A percentile compares a stretch with the other conserved stretches of the same genome.
Conservation (phyloP, 1,140 invertebrate genomes). For the Doryteuthis pealeii region DNA sequence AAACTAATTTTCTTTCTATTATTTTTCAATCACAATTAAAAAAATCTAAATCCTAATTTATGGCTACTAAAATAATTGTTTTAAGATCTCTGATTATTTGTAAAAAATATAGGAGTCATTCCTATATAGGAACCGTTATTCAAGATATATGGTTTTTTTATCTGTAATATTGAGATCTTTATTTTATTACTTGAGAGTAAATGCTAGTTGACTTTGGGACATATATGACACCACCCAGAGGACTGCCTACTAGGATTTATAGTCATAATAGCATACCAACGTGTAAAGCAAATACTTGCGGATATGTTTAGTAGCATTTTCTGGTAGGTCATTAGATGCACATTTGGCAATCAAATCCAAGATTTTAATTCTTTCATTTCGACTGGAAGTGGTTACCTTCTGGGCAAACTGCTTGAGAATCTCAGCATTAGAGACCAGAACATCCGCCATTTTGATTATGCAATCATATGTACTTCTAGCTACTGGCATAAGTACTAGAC, state of each 20-base stretch:
- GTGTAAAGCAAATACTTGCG: slow-evolving; percentile 75
- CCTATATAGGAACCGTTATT: too few species aligned
- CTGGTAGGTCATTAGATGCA: slow-evolving; percentile 73
- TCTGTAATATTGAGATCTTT: too few species aligned
- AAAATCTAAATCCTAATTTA: too few species aligned
- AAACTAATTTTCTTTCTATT: too few species aligned
- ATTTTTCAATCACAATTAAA: too few species aligned
- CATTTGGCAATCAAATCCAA: slow-evolving; percentile 73
- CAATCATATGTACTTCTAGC: too few species aligned
- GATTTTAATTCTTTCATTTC: slow-evolving; percentile 72
- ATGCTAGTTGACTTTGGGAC: slow-evolving; percentile 68
- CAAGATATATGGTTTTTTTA: too few species aligned
- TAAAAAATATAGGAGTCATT: too few species aligned
- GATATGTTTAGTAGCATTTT: slow-evolving; percentile 75
- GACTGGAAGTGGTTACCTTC: slow-evolving; percentile 75
- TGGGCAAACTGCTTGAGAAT: slow-evolving; percentile 78
- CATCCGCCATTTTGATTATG: background rate
- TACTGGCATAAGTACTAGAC: too few species aligned
- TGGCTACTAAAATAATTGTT: too few species aligned
- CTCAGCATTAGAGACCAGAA: slow-evolving; percentile 63
- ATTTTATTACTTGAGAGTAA: slow-evolving; percentile 73
- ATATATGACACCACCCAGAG: slow-evolving; percentile 71
- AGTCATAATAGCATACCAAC: slow-evolving; percentile 76
- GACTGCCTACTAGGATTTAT: slow-evolving; percentile 74
- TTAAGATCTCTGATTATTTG: too few species aligned